phyloP scores from a whole-genome alignment of 1,140 invertebrate genomes.

The Trichonephila clavata region DNA sequence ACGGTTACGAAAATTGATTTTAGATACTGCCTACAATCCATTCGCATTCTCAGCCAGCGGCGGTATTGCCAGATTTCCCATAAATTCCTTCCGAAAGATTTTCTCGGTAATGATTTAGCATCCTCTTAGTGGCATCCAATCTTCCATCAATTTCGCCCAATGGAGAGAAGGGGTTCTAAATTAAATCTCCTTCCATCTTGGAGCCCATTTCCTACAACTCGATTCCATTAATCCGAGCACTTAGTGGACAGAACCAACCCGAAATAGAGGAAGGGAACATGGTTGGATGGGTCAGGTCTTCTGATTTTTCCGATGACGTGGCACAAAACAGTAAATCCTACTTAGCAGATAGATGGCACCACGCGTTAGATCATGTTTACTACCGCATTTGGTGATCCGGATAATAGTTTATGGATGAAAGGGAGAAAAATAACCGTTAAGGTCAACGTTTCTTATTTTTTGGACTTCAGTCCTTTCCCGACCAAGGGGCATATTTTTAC shows the following conservation, averaged over 20 bases:
- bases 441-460: too few species aligned
- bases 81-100: slow-evolving; percentile 1
- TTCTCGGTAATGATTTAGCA: slow-evolving; percentile 9
- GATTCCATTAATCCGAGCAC: not conserved
- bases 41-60: not conserved
- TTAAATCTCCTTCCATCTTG: slow-evolving; percentile 17
- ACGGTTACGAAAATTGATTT: not conserved
- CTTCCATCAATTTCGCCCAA: slow-evolving; percentile 21
- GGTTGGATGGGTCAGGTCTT: not conserved
- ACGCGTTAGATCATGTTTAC: not conserved
- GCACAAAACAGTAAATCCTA: not conserved
- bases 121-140: slow-evolving; percentile 21
- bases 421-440: too few species aligned
- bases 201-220: not conserved
- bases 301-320: not conserved
- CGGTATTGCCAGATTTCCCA: not conserved
- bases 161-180: slow-evolving; percentile 2
- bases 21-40: not conserved
- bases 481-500: too few species aligned
- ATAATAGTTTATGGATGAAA: not conserved
- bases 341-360: not conserved
- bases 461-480: too few species aligned
- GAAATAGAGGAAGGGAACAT: not conserved
- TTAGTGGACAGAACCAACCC: not conserved
- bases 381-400: not conserved